Conservation (phyloP, 1,140 invertebrate genomes). For the Drosophila micromelanica region DNA sequence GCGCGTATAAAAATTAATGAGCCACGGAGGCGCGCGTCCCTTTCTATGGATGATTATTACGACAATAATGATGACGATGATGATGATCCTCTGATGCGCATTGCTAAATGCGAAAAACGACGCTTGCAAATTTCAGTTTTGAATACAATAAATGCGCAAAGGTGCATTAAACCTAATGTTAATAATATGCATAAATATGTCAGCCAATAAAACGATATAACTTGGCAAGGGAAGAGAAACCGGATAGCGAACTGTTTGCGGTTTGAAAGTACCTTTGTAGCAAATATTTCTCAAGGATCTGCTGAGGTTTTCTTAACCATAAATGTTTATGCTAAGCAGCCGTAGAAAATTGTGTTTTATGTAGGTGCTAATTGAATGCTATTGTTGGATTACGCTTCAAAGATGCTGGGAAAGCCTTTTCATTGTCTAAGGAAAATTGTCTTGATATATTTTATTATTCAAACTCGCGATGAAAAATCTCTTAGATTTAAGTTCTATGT, state of each 20-base stretch:
- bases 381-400: conserved; percentile 37
- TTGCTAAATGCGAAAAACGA: conserved; percentile 44
- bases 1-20: conserved; percentile 82
- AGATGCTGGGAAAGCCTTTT: conserved; percentile 14
- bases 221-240: background rate
- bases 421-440: background rate
- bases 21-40: conserved; percentile 79
- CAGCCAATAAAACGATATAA: conserved; percentile 57
- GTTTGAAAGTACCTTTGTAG: conserved; percentile 56
- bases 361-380: conserved; percentile 57
- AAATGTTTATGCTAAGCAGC: conserved; percentile 22
- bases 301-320: background rate
- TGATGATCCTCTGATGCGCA: conserved; percentile 30
- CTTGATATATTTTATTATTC: too few species aligned
- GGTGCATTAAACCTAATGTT: conserved; percentile 67
- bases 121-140: conserved; percentile 39
- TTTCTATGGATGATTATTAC: conserved; percentile 23
- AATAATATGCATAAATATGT: conserved; percentile 83
- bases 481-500: too few species aligned
- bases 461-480: too few species aligned
- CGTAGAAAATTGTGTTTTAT: conserved; percentile 53
- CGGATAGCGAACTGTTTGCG: conserved; percentile 40
- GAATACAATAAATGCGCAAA: conserved; percentile 38
- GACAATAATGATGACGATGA: conserved; percentile 30
- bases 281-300: conserved; percentile 22